phyloP scores from a whole-genome alignment of 2,888 invertebrate genomes.

The Euzophera pinguis region DNA sequence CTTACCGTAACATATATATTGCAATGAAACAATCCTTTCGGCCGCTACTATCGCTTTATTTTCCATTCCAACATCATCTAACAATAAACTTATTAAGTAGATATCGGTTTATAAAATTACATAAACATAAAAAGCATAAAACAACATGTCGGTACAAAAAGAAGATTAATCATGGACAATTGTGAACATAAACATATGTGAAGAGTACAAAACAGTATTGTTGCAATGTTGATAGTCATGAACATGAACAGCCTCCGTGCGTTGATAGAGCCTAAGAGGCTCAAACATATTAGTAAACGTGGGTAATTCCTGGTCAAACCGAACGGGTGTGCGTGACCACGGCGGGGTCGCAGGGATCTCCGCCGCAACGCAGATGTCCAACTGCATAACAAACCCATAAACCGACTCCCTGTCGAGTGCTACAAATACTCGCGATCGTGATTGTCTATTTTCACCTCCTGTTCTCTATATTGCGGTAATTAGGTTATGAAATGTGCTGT shows the following conservation, averaged over 20 bases:
- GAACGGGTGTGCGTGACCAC: slow-evolving; percentile 59
- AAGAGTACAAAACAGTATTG: too few relatives aligned
- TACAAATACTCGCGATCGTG: not conserved
- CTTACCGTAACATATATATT: too few relatives aligned
- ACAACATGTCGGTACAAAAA: too few relatives aligned
- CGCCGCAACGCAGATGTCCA: slow-evolving; percentile 31
- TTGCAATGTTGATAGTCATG: not conserved
- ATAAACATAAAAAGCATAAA: too few relatives aligned
- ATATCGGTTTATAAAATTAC: too few relatives aligned
- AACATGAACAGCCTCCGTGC: slow-evolving; percentile 16
- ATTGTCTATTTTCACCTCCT: not conserved
- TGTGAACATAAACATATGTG: too few relatives aligned
- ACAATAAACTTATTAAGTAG: too few relatives aligned
- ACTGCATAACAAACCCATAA: slow-evolving; percentile 34
- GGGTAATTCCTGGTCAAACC: slow-evolving; percentile 65
- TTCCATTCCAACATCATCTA: too few relatives aligned
- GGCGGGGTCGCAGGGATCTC: slow-evolving; percentile 55
- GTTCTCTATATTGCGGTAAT: not conserved
- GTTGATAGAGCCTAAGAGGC: slow-evolving; percentile 44
- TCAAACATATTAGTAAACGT: slow-evolving; percentile 72
- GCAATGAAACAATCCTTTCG: too few relatives aligned
- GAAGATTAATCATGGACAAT: too few relatives aligned
- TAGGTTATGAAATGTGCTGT: not conserved
- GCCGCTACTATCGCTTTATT: too few relatives aligned
- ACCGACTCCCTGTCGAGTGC: not conserved